A percentile compares a stretch with the other conserved stretches of the same genome.
phyloP scores from a whole-genome alignment of 2,797 vertebrate species.

The Xenops minutus region DNA sequence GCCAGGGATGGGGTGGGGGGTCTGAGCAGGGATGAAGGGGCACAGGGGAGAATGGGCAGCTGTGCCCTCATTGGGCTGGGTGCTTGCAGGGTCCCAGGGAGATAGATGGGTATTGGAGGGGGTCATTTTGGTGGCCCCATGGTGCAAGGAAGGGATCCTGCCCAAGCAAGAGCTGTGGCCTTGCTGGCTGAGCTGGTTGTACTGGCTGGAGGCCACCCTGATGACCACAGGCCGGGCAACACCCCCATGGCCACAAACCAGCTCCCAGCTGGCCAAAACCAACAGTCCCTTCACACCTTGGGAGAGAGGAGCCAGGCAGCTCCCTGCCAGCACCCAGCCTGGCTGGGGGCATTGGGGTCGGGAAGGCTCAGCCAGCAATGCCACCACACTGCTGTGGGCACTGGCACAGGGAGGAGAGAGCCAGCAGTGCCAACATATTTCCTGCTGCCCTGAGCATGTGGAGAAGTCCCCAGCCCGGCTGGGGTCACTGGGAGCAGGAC shows the following conservation, averaged over 20 bases:
- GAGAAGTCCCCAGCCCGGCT: neutral
- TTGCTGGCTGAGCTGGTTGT: neutral
- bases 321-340: neutral
- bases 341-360: rapidly evolving
- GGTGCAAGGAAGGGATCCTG: neutral
- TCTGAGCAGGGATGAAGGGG: neutral
- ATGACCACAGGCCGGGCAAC: neutral
- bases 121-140: rapidly evolving
- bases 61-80: neutral
- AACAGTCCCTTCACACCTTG: neutral
- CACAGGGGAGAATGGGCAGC: neutral
- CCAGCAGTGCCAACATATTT: neutral
- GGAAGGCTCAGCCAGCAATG: neutral
- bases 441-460: rapidly evolving
- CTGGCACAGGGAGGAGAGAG: neutral
- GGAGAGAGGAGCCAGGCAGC: neutral
- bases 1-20: rapidly evolving
- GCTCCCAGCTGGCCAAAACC: neutral
- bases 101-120: neutral
- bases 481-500: neutral
- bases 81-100: neutral
- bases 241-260: neutral
- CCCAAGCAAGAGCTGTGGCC: neutral
- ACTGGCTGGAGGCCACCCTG: neutral
- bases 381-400: rapidly evolving